These are phyloP conservation scores for Eubasilissa regina DNA, from an alignment of 1,140 invertebrate genomes.

Conservation along the genomic window DNA sequence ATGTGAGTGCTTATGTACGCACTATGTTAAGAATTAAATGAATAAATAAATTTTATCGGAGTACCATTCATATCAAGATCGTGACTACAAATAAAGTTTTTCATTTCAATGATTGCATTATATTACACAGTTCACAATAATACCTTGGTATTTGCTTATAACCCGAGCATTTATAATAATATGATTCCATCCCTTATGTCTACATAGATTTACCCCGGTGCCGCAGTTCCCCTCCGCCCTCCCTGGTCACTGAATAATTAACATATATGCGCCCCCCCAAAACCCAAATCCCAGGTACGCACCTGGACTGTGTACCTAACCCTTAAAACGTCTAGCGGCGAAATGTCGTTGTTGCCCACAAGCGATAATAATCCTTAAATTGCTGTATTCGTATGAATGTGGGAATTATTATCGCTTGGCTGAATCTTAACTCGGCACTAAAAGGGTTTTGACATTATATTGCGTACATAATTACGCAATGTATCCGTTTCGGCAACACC, in stretches of 20 bases:
- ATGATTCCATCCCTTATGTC: not conserved
- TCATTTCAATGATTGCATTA: not conserved
- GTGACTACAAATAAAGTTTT: too few relatives aligned
- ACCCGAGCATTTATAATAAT: conserved; percentile 27
- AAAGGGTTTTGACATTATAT: too few relatives aligned
- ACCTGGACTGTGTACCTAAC: conserved; percentile 15
- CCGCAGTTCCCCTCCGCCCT: not conserved
- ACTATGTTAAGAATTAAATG: too few relatives aligned
- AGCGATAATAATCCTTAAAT: too few relatives aligned
- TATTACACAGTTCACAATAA: not conserved
- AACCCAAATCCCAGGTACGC: conserved; percentile 26
- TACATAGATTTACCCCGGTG: not conserved
- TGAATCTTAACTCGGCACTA: too few relatives aligned
- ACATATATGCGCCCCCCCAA: conserved; percentile 13
- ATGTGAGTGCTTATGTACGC: too few relatives aligned
- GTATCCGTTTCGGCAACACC: not conserved
- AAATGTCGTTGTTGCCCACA: too few relatives aligned
- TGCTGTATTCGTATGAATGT: too few relatives aligned
- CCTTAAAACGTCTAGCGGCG: not conserved
- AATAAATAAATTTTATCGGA: too few relatives aligned
- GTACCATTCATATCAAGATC: too few relatives aligned
- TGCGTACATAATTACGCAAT: too few relatives aligned
- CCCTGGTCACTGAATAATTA: conserved; percentile 37
- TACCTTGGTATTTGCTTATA: not conserved
- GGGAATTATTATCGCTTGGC: too few relatives aligned